Base-by-base conservation (phyloP, 1,140 invertebrate genomes). In the Aleiodes sp. region DNA sequence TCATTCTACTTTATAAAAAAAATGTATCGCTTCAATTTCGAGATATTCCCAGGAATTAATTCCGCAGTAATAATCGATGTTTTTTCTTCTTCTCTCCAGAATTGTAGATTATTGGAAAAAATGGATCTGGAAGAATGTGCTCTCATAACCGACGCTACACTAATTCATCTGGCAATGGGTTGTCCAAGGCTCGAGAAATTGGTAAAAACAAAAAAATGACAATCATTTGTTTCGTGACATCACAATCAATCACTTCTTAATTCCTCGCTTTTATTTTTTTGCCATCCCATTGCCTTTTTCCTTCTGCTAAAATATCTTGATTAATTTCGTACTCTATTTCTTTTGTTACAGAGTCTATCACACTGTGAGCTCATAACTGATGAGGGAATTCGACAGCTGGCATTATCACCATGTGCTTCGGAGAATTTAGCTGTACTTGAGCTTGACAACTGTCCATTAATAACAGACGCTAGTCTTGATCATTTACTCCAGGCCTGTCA, bases 41-140 rank as follows among this genome's bases (percentile, higher is more conserved):
- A n/a, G n/a, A n/a, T n/a, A n/a, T n/a, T n/a, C n/a, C n/a, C n/a
- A n/a, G n/a, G n/a, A n/a, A n/a, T n/a, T n/a, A n/a, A n/a, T n/a
- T n/a, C n/a, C n/a, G n/a, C n/a, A n/a, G n/a, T n/a, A n/a, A 19
- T 57, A 28, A 41, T 46, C 1, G 39, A 43, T 56, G 12, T 63
- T 39, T 65, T 46, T 35, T 1, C 26, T 4, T 60, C 28, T 2
- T 31, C 26, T 12, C 86, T 87, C 24, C 77, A 98, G 94, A 97
- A 93, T 85, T 99, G 98, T 87, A 92, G 95, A 80, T 90, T 94
- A 79, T 87, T 99, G 75, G 96, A 99, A 82, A 94, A 97, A 80
- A 97, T 99, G 94, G 98, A 99, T 86, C 87, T 99, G 72, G 98
- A 99, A 87, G 98, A 99, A 87, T 99, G 98, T 87, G 92, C 95